phyloP scores from a whole-genome alignment of 2,888 invertebrate genomes.

The Cryptus viduatorius region DNA sequence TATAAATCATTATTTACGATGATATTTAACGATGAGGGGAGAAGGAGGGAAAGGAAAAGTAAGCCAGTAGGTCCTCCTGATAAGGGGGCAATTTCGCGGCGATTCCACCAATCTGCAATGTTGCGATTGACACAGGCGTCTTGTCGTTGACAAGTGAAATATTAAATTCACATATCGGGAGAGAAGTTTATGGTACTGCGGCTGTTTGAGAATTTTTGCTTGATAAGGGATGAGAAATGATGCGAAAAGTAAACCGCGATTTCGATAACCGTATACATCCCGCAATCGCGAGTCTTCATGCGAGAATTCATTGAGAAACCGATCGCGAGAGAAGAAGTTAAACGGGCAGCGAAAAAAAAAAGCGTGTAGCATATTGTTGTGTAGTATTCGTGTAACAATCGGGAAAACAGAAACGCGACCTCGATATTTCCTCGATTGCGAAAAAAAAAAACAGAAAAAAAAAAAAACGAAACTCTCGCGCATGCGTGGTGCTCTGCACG shows the following conservation, averaged over 20 bases:
- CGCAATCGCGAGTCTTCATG: not conserved
- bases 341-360: not conserved
- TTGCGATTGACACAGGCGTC: not conserved
- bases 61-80: constrained; percentile 22
- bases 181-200: not conserved
- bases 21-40: not conserved
- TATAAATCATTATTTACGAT: constrained; percentile 40
- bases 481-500: not conserved
- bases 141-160: not conserved
- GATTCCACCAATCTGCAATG: not conserved
- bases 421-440: not conserved
- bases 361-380: not conserved
- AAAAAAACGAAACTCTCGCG: not conserved
- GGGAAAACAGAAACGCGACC: constrained; percentile 10
- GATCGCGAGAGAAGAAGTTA: constrained; percentile 4
- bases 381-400: not conserved
- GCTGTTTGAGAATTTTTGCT: not conserved
- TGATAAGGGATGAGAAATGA: constrained; percentile 44
- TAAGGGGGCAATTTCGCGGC: constrained; percentile 27
- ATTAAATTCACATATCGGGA: constrained; percentile 27
- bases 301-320: constrained; percentile 47
- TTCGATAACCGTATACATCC: constrained; percentile 32
- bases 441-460: not conserved
- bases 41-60: constrained; percentile 12
- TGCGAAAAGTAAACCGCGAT: constrained; percentile 60